Conservation (phyloP, 2,113 vertebrate species). For the Neotoma lepida region DNA sequence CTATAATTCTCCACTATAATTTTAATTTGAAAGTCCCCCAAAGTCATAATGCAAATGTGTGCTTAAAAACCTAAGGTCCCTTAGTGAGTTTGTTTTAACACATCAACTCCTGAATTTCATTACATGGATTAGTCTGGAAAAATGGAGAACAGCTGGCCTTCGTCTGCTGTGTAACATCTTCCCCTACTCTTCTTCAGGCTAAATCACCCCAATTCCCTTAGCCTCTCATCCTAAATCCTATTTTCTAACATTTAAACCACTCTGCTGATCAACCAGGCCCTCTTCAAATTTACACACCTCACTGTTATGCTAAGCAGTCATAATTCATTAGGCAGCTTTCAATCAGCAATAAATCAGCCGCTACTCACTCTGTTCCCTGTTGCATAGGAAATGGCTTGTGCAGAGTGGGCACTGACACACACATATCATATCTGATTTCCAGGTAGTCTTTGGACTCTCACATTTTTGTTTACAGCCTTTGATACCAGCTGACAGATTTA, state of each 20-base stretch:
- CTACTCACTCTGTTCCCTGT: neutral
- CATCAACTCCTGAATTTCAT: constrained; percentile 68
- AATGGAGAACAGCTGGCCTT: constrained; percentile 70
- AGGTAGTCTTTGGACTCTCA: neutral
- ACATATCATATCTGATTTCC: neutral
- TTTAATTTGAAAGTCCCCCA: constrained; percentile 57
- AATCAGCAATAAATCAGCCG: constrained; percentile 61
- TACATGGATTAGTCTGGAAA: constrained; percentile 69
- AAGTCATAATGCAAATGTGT: constrained; percentile 57
- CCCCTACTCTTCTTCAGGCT: constrained; percentile 44
- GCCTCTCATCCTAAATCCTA: constrained; percentile 65
- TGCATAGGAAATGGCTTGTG: neutral
- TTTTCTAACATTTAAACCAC: constrained; percentile 74
- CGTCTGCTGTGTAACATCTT: neutral
- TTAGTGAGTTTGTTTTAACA: constrained; percentile 58
- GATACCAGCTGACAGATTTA: neutral
- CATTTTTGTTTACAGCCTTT: neutral
- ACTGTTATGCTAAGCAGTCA: constrained; percentile 69
- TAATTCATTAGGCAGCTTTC: constrained; percentile 72
- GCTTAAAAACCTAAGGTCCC: constrained; percentile 53
- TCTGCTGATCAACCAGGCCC: constrained; percentile 70
- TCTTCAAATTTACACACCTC: constrained; percentile 74
- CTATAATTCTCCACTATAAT: constrained; percentile 45
- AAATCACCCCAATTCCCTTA: constrained; percentile 74
- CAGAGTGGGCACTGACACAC: neutral